Percentiles rank a stretch among this genome's conserved stretches.
Conservation (phyloP, 2,113 vertebrate species). For the Gymnarchus niloticus region DNA sequence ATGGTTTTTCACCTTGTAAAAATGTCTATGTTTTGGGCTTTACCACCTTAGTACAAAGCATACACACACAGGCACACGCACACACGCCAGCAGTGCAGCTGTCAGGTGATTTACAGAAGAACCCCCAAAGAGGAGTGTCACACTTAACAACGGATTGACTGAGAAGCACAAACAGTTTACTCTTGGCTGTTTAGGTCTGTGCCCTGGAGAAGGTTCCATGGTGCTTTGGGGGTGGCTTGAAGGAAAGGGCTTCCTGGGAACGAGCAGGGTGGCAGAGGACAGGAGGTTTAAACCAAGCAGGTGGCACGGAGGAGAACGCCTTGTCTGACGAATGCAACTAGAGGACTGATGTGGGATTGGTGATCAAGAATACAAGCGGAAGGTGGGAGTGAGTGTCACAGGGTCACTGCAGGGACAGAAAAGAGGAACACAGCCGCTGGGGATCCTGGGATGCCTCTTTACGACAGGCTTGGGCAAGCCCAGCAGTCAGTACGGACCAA, state of each 20-base stretch:
- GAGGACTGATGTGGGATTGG: too few species aligned
- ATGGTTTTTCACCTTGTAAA: too few species aligned
- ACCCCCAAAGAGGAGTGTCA: background rate
- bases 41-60: background rate
- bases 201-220: background rate
- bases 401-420: too few species aligned
- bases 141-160: background rate
- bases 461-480: background rate
- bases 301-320: background rate
- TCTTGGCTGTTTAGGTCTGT: background rate
- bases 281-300: background rate
- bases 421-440: background rate
- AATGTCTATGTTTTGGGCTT: background rate
- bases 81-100: background rate
- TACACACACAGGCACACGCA: background rate
- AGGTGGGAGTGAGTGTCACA: too few species aligned
- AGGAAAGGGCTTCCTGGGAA: background rate
- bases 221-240: background rate
- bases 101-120: constrained; percentile 11
- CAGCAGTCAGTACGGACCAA: too few species aligned
- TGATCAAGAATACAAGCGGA: too few species aligned
- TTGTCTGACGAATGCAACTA: too few species aligned
- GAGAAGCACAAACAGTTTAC: background rate
- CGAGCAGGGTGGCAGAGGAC: background rate
- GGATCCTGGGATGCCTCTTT: background rate